phyloP scores from a whole-genome alignment of 1,140 invertebrate genomes.

The Holotrichia oblita region DNA sequence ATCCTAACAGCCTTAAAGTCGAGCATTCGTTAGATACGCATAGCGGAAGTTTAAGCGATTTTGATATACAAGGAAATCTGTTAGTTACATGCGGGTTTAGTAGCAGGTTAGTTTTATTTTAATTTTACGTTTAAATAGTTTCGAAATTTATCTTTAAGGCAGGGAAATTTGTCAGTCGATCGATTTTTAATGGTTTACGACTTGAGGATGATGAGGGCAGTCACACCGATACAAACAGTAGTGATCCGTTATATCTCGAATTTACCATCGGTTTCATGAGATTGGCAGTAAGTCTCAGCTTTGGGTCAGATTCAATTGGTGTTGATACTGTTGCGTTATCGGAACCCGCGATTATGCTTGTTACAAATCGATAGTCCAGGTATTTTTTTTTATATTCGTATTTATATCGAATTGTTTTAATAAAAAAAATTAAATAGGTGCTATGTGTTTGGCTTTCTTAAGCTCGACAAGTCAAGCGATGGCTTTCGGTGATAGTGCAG shows the following conservation, averaged over 20 bases:
- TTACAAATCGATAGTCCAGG: constrained; percentile 68
- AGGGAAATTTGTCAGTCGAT: constrained; percentile 79
- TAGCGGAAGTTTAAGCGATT: constrained; percentile 87
- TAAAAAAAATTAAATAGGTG: no score
- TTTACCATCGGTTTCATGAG: constrained; percentile 89
- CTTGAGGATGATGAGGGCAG: constrained; percentile 83
- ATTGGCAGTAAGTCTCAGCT: constrained; percentile 87
- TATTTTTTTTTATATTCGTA: constrained; percentile 47
- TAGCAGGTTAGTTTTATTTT: constrained; percentile 67
- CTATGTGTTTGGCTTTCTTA: constrained; percentile 82
- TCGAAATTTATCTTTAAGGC: constrained; percentile 57
- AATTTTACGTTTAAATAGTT: neutral
- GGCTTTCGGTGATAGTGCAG: constrained; percentile 87
- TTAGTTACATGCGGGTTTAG: constrained; percentile 96
- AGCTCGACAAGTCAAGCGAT: constrained; percentile 88
- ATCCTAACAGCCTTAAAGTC: constrained; percentile 78
- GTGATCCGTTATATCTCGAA: constrained; percentile 87
- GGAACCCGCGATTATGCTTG: constrained; percentile 71
- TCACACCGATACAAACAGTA: constrained; percentile 82
- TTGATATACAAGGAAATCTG: constrained; percentile 95
- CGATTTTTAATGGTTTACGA: constrained; percentile 94
- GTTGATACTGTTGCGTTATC: constrained; percentile 83
- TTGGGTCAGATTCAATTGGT: constrained; percentile 89
- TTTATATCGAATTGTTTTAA: neutral
- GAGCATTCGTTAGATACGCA: constrained; percentile 91